Conservation (phyloP, 2,113 vertebrate species). For the Centropus bengalensis region DNA sequence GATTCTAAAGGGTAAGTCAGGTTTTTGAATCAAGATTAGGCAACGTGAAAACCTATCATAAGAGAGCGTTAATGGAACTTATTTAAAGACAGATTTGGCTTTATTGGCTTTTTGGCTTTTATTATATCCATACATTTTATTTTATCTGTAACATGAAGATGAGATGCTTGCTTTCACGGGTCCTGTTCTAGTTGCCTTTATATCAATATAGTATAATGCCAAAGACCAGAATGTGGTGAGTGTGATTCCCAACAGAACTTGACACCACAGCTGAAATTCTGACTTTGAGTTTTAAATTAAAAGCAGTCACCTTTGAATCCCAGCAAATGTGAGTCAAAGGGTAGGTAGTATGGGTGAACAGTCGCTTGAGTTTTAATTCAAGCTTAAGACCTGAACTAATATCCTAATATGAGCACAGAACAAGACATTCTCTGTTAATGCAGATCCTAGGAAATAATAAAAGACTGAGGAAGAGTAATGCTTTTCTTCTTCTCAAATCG, state of each 20-base stretch:
- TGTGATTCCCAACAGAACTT: background rate
- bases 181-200: background rate
- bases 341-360: background rate
- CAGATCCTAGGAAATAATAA: background rate
- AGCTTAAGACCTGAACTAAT: background rate
- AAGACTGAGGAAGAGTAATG: background rate
- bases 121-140: background rate
- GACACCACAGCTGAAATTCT: background rate
- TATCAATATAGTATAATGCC: background rate
- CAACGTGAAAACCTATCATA: background rate
- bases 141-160: background rate
- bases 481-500: background rate
- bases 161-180: background rate
- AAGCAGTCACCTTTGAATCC: background rate
- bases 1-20: background rate
- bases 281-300: background rate
- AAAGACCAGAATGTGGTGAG: background rate
- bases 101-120: background rate
- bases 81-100: background rate
- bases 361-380: background rate
- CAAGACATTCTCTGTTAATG: background rate
- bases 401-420: background rate
- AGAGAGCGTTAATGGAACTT: background rate
- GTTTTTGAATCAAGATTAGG: background rate
- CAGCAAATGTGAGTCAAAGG: background rate